Evolutionary conservation across 2,888 invertebrate genomes (phyloP).

Genomic region (Drosophila fulvimacula): DNA sequence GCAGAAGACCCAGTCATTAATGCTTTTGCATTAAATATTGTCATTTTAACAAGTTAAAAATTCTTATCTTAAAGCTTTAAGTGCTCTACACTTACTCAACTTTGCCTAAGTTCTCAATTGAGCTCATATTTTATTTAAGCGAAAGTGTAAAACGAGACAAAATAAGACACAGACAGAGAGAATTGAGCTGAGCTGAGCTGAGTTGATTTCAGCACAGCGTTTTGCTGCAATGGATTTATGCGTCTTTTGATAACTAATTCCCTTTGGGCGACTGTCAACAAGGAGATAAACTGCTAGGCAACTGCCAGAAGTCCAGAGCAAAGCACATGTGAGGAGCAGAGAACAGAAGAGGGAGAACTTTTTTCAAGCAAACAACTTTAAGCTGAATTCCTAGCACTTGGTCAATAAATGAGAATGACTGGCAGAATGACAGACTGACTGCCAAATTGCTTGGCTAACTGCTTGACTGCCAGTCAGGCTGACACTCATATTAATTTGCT

Average conservation of each 20-base stretch:
- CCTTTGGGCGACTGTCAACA: constrained; percentile 82
- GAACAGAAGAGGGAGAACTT: not conserved
- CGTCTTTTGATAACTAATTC: constrained; percentile 80
- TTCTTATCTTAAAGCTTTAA: constrained; percentile 12
- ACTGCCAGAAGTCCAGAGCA: constrained; percentile 27
- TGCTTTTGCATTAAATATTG: not conserved
- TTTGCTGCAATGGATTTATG: constrained; percentile 69
- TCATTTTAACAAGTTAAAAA: not conserved
- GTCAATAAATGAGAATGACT: constrained; percentile 35
- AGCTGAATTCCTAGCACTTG: constrained; percentile 10
- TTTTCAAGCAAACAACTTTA: constrained; percentile 24
- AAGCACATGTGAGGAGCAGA: constrained; percentile 27
- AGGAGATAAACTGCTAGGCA: constrained; percentile 71
- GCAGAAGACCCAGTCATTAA: not conserved
- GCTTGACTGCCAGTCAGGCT: constrained; percentile 27
- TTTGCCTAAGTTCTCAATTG: constrained; percentile 31
- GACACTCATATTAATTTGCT: constrained; percentile 63
- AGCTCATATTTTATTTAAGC: constrained; percentile 66
- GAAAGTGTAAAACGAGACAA: constrained; percentile 25
- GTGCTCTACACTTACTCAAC: constrained; percentile 10
- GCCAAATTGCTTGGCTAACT: constrained; percentile 21
- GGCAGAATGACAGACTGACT: constrained; percentile 33
- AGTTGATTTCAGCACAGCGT: constrained; percentile 25
- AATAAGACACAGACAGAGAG: constrained; percentile 13
- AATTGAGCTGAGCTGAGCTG: constrained; percentile 13